Conservation (phyloP, 2,113 vertebrate genomes). For the Furnarius figulus region DNA sequence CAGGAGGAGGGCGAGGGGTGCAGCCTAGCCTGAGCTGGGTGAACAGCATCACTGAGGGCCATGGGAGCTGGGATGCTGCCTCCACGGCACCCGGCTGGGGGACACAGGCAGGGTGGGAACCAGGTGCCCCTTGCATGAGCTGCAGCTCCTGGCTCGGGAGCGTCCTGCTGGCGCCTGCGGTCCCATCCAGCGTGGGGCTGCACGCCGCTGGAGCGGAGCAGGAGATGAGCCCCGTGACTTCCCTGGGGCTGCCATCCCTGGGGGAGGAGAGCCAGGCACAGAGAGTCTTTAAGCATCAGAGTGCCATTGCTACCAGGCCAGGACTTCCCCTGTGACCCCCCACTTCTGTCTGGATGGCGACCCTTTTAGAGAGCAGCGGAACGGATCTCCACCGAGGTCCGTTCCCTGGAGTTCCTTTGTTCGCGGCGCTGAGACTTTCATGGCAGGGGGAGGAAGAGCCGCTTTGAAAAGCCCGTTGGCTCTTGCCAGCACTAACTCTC, state of each 20-base stretch:
- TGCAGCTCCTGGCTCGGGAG: accelerated
- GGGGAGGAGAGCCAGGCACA: neutral
- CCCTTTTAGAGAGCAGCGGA: conserved; percentile 46
- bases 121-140: accelerated
- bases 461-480: conserved; percentile 36
- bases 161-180: accelerated
- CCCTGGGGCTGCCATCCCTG: neutral
- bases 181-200: accelerated
- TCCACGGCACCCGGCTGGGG: accelerated
- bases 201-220: neutral
- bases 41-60: neutral
- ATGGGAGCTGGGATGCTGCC: neutral
- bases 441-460: conserved; percentile 52
- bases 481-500: conserved; percentile 41
- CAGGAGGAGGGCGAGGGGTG: neutral
- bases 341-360: neutral
- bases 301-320: conserved; percentile 1
- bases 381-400: conserved; percentile 47
- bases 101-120: accelerated
- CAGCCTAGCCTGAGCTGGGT: neutral
- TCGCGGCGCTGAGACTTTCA: neutral
- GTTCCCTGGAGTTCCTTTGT: conserved; percentile 58
- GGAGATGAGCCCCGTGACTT: neutral
- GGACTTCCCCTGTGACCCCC: conserved; percentile 23
- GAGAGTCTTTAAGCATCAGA: neutral